Base-by-base conservation (phyloP, 2,888 invertebrate genomes). In the Drosophila birchii region DNA sequence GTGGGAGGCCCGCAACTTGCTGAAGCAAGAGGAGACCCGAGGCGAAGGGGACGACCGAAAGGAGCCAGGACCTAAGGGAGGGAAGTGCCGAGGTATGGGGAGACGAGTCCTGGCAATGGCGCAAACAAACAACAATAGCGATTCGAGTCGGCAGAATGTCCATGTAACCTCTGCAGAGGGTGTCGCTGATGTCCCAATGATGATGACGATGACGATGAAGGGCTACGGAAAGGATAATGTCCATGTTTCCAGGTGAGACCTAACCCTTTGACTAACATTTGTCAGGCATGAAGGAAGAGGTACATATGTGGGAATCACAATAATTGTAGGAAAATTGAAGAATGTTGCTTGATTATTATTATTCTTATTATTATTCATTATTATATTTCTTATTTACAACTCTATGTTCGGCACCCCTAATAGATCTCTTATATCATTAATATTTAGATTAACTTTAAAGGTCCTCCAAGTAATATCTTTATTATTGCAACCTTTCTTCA, bases 91-190 rank as follows among this genome's bases (percentile, higher is more conserved):
- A 18, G 23, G 20, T 38, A 57, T 36, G 61, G 49, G 72, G 26
- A 43, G 49, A 61, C 20, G 66, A 51, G 51, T 51, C 67, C 67
- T 56, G 47, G 45, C 43, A 56, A 87, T 82, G 83, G 88, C 80
- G 88, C 83, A 83, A 83, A 86, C 80, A 88, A 86, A 85, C 84
- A 86, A 84, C 89, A 88, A 84, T 88, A 73, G 79, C 78, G 68
- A 55, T 60, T 49, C 38, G 58, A 58, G 73, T 73, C 75, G 73
- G 67, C 47, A 43, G 66, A 68, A 55, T 70, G 44, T 36, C 72
- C 70, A 77, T 85, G 87, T 85, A 85, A 86, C 89, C 87, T 88
- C 79, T 87, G 67, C 75, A 80, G 85, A 87, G 85, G 89, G 87
- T 87, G 85, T 71, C 73, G 80, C 43, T 66, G 64, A 55, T 73